Evolutionary conservation across 1,140 invertebrate species (phyloP), one percentile per base, ranked within the genome.

Genomic region (Geopemphigus sp.): DNA sequence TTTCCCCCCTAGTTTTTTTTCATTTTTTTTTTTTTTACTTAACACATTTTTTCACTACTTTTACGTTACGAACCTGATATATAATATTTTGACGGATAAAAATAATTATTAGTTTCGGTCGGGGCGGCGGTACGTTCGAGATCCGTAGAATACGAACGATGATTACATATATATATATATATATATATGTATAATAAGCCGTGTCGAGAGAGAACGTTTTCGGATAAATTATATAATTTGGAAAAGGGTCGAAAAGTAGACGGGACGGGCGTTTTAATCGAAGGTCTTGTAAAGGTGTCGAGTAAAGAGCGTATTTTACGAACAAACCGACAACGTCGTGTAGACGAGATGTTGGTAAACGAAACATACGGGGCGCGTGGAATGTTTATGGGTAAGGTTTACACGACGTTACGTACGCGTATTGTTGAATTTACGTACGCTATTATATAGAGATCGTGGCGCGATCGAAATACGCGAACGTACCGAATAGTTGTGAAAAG

Each of bases 81-180:
- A 50, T 14, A 8, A 17, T 12, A 61, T 29, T 32, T 72, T 81
- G 68, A 84, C 84, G 82, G 81, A 81, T 50, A 80, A 74, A 68
- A 66, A 85, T 68, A 83, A 82, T n/a, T 59, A 82, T 17, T 57
- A 80, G 81, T 72, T 85, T 24, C 19, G 39, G 63, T 66, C 39
- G 22, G 3, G 15, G 50, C 19, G 32, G 15, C 29, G 32, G 32
- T 10, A 14, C 39, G 3, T 17, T 66, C n/a, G 1, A 17, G 32
- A 8, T 39, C 32, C 8, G 32, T 17, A 45, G 17, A 64, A 39
- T 39, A 54, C 29, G 61, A 32, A 3, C 10, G n/a, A 22, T 4
- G 4, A 66, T 17, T 17, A 53, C n/a, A n/a, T n/a, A n/a, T n/a
- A n/a, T n/a, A n/a, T n/a, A n/a, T n/a, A n/a, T n/a, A n/a, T n/a